Evolutionary conservation across 2,888 invertebrate genomes (phyloP).

Genomic region (Platycheirus albimanus): DNA sequence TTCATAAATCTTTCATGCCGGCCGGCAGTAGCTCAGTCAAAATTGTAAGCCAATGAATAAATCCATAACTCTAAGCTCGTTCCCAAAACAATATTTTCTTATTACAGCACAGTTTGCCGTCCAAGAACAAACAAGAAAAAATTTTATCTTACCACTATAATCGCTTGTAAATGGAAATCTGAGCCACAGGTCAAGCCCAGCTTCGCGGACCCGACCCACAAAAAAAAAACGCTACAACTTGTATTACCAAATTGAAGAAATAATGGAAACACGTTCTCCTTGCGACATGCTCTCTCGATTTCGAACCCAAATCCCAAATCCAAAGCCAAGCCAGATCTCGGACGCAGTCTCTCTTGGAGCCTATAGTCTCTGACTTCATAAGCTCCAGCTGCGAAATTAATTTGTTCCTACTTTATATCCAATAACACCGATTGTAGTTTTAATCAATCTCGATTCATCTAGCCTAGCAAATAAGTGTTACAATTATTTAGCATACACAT

Average conservation of each 20-base stretch:
- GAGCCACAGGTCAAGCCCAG: constrained; percentile 52
- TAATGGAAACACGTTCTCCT: constrained; percentile 59
- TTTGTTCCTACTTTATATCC: constrained; percentile 74
- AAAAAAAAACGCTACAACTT: constrained; percentile 20
- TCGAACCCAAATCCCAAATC: too few species aligned
- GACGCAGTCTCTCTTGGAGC: not conserved
- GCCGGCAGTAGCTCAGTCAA: not conserved
- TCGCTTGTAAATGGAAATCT: constrained; percentile 23
- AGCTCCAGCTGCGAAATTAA: constrained; percentile 73
- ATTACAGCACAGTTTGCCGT: constrained; percentile 7
- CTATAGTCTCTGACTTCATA: not conserved
- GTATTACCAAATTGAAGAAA: constrained; percentile 51
- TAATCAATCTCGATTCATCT: constrained; percentile 72
- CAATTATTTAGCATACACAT: constrained; percentile 73
- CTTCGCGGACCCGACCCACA: constrained; percentile 11
- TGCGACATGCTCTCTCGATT: constrained; percentile 54
- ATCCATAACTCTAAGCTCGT: not conserved
- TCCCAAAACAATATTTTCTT: constrained; percentile 1
- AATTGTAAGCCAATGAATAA: not conserved
- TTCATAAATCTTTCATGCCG: too few species aligned
- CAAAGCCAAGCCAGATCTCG: constrained; percentile 1
- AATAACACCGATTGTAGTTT: constrained; percentile 73
- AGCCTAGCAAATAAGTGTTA: constrained; percentile 67
- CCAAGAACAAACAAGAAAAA: not conserved
- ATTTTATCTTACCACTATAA: constrained; percentile 33